Conservation (phyloP, 2,113 vertebrate species). For the Paramisgurnus dabryanus region DNA sequence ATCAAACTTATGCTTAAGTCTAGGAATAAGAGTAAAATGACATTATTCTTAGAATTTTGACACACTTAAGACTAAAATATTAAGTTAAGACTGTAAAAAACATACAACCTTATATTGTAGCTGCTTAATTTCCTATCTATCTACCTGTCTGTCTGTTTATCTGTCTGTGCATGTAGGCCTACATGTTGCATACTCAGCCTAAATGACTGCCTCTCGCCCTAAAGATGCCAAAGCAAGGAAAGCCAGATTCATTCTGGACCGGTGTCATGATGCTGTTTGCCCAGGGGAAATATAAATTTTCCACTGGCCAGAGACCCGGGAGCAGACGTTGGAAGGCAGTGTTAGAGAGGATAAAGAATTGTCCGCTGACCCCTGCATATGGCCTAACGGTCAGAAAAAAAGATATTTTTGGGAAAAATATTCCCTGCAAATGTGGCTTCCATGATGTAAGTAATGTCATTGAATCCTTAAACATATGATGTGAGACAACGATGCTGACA, state of each 20-base stretch:
- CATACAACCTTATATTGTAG: too few species aligned
- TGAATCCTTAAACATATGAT: neutral
- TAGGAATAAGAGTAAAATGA: too few species aligned
- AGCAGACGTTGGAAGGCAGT: neutral
- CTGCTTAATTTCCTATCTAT: too few species aligned
- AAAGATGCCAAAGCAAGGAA: conserved; percentile 8
- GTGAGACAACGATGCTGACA: too few species aligned
- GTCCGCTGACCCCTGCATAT: neutral
- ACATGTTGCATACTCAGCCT: too few species aligned
- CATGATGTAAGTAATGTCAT: conserved; percentile 4
- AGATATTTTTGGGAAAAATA: conserved; percentile 12
- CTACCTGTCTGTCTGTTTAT: too few species aligned
- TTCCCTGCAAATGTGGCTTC: neutral
- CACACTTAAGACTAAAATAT: too few species aligned
- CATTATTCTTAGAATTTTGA: too few species aligned
- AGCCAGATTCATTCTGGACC: conserved; percentile 1
- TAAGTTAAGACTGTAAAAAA: too few species aligned
- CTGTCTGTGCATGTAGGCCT: too few species aligned
- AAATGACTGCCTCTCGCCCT: too few species aligned
- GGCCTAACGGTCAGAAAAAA: neutral
- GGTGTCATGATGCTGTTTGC: neutral
- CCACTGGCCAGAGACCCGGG: neutral
- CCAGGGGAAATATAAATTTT: neutral
- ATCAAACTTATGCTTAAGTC: too few species aligned
- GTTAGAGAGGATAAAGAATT: neutral